Conservation (phyloP, 1,140 invertebrate genomes). For the Drosophila funebris region DNA sequence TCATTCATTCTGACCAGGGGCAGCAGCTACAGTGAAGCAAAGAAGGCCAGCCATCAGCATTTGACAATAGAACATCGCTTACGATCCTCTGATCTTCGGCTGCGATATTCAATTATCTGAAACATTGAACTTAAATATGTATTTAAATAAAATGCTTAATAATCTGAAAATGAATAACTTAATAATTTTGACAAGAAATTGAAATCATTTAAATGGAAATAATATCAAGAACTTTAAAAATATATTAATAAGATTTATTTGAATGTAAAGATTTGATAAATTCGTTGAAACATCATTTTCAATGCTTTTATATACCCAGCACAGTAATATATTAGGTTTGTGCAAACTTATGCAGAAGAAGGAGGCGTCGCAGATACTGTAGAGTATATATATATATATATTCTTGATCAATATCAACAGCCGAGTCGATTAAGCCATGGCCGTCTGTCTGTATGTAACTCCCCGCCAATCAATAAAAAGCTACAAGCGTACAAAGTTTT, state of each 20-base stretch:
- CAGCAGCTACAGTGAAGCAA: no score
- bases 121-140: slow-evolving; percentile 12
- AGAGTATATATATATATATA: no score
- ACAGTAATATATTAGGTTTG: no score
- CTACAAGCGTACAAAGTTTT: no score
- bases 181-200: slow-evolving; percentile 10
- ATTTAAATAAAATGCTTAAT: neutral
- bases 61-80: slow-evolving; percentile 4
- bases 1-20: neutral
- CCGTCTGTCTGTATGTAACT: no score
- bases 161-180: neutral
- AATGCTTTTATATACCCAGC: no score
- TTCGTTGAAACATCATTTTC: no score
- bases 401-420: no score
- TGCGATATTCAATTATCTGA: neutral
- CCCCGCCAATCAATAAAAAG: no score
- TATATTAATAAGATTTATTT: neutral
- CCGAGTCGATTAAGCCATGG: no score
- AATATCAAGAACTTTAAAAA: neutral
- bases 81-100: neutral
- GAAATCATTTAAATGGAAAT: neutral
- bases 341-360: no score
- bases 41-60: neutral
- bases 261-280: neutral
- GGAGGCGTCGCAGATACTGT: no score